Evolutionary conservation across 2,113 vertebrate genomes (phyloP).

Genomic region (human (Homo sapiens)): DNA sequence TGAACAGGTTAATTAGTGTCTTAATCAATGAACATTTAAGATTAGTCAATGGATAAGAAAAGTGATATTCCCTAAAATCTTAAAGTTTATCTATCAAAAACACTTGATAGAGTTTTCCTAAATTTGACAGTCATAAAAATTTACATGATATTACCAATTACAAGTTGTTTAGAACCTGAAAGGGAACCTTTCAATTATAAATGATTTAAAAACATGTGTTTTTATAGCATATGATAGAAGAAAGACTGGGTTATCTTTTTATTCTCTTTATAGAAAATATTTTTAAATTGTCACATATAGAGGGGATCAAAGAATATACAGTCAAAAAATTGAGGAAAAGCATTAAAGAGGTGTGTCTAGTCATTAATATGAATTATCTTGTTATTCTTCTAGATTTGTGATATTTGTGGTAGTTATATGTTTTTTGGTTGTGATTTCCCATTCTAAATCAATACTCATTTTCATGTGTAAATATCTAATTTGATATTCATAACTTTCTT

Average conservation of each 20-base stretch:
- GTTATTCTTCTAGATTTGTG: not conserved
- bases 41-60: not conserved
- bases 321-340: not conserved
- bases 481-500: not conserved
- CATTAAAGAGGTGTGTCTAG: not conserved
- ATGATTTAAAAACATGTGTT: not conserved
- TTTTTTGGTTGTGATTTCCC: not conserved
- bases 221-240: not conserved
- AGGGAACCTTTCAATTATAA: not conserved
- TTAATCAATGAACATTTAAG: not conserved
- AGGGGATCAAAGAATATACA: not conserved
- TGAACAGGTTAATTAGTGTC: not conserved
- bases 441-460: not conserved
- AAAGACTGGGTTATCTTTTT: not conserved
- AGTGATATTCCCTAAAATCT: conserved; percentile 33
- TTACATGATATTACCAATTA: not conserved
- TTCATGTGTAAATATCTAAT: conserved; percentile 18
- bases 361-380: not conserved
- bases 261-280: not conserved
- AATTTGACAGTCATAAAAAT: not conserved
- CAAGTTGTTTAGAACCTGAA: not conserved
- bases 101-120: not conserved
- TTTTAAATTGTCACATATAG: not conserved
- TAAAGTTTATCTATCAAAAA: not conserved
- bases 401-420: not conserved